Evolutionary conservation across 1,140 invertebrate species (phyloP), one percentile per base, ranked within the genome.

Genomic region (Nasonia giraulti): DNA sequence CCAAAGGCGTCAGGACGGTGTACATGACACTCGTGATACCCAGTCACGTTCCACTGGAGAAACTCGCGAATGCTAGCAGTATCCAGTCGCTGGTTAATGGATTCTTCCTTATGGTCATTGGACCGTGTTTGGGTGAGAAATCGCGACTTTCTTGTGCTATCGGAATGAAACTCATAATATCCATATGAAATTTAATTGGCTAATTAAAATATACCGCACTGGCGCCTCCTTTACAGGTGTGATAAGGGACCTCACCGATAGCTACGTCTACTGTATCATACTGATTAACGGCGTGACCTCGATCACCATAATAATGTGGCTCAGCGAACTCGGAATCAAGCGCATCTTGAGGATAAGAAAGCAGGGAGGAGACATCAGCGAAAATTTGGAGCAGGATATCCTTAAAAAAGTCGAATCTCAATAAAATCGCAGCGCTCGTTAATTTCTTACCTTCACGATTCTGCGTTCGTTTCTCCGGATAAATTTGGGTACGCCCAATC

Each of bases 21-120:
- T 96, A 95, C 88, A 95, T 95, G 90, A 93, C 94, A 6, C 90
- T 96, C 5, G 94, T 96, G 6, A 95, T 96, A 85, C 95, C 96
- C 2, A 95, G 93, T 89, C 95, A 96, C 87, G 95, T 96, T 14
- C 92, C 94, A 1, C 93, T 95, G 10, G 95, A 96, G 84, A 94
- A 93, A 87, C 94, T 96, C 55, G 94, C 95, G 2, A 94, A 95
- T 0, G 95, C 95, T 0, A 86, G 86, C 5, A 87, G 95, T 0
- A 94, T 96, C 66, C 95, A 96, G 89, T 94, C 95, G 92, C 92
- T 95, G 44, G 92, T 93, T 50, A 95, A 95, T 89, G 95, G 95
- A 11, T 88, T 95, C 20, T 93, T 95, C 66, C 93, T 96, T 12
- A 88, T 95, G 11, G 90, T 90, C 7, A 93, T 94, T 87, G 95